Evolutionary conservation across 2,888 invertebrate species (phyloP).

Genomic region (Drosophila cognata): DNA sequence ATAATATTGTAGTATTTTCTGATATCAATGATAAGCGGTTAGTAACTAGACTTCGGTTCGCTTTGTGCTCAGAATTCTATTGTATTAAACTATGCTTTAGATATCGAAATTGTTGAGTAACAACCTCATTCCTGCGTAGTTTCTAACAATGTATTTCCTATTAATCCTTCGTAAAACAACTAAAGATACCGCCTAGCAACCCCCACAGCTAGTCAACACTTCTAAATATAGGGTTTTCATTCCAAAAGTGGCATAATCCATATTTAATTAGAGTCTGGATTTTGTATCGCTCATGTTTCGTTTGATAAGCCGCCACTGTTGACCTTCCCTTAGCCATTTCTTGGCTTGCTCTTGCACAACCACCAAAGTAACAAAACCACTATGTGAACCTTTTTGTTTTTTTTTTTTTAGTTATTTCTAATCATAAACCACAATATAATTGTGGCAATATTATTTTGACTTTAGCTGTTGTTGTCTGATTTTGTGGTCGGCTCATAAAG

Average conservation of each 20-base stretch:
- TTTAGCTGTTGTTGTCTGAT: slow-evolving; percentile 39
- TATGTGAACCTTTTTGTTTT: slow-evolving; percentile 35
- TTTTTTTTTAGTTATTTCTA: slow-evolving; percentile 37
- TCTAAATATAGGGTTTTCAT: neutral
- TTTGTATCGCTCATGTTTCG: slow-evolving; percentile 6
- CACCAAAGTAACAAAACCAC: slow-evolving; percentile 25
- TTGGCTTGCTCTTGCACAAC: slow-evolving; percentile 32
- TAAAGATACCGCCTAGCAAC: neutral
- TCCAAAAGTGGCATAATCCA: slow-evolving; percentile 17
- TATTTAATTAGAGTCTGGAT: slow-evolving; percentile 20
- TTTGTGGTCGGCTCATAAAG: slow-evolving; percentile 57
- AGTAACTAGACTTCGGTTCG: slow-evolving; percentile 40
- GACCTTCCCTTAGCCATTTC: slow-evolving; percentile 22
- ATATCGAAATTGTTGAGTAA: slow-evolving; percentile 4
- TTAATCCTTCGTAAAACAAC: neutral
- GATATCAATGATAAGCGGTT: slow-evolving; percentile 47
- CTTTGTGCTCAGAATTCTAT: slow-evolving; percentile 16
- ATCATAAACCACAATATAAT: slow-evolving; percentile 68
- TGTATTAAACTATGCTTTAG: slow-evolving; percentile 29
- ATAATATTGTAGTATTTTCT: slow-evolving; percentile 54
- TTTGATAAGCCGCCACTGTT: slow-evolving; percentile 30
- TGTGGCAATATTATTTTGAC: slow-evolving; percentile 45
- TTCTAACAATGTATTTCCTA: neutral
- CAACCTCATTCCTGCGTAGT: neutral
- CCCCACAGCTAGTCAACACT: neutral